Percentiles rank a stretch among this genome's conserved stretches.
These are phyloP conservation scores for Ceratotherium simum DNA, from an alignment of 2,113 vertebrate genomes.

Conservation along the genomic window DNA sequence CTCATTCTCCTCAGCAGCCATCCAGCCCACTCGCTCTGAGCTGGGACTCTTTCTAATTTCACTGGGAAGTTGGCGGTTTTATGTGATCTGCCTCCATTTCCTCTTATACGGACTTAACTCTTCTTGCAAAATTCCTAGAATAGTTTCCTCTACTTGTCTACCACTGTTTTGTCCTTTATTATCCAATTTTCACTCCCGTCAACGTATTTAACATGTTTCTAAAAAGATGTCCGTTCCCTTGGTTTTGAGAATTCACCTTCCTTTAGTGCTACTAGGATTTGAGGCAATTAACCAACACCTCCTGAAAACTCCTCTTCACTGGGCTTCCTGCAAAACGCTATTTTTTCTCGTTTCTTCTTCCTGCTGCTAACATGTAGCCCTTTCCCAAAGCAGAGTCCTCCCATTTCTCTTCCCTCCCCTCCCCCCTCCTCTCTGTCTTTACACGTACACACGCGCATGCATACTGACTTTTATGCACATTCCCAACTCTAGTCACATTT, in stretches of 20 bases:
- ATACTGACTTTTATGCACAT: background rate
- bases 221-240: background rate
- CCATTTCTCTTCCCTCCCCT: background rate
- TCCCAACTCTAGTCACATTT: no score
- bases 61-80: background rate
- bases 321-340: background rate
- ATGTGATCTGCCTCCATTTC: background rate
- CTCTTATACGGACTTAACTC: background rate
- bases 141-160: background rate
- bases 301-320: background rate
- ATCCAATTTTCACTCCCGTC: background rate
- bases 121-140: background rate
- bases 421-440: background rate
- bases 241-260: background rate
- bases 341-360: background rate
- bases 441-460: rapidly evolving
- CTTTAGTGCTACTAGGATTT: background rate
- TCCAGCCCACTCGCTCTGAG: background rate
- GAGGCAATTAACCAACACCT: background rate
- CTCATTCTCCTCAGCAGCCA: background rate
- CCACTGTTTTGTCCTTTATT: background rate
- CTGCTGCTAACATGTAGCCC: background rate
- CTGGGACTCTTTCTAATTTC: background rate
- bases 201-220: background rate
- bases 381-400: background rate